phyloP scores from a whole-genome alignment of 2,797 vertebrate species.

The Syngnathus rostellatus region DNA sequence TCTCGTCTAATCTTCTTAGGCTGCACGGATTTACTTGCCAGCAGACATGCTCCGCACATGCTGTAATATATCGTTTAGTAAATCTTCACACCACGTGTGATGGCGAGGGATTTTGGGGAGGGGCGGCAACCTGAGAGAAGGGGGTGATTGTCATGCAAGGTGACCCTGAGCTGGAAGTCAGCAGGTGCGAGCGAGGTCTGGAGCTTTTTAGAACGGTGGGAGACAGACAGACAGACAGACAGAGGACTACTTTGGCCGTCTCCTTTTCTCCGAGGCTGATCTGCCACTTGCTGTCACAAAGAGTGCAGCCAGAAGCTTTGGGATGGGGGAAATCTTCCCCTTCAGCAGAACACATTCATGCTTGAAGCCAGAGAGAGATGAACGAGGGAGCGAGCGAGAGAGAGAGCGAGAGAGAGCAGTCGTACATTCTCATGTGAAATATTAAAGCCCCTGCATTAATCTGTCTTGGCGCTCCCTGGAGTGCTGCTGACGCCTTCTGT shows the following conservation, averaged over 20 bases:
- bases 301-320: conserved; percentile 26
- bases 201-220: background rate
- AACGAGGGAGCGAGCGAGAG: conserved; percentile 8
- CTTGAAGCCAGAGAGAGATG: conserved; percentile 22
- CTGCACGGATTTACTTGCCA: conserved; percentile 54
- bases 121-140: background rate
- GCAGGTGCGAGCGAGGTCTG: background rate
- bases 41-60: conserved; percentile 40
- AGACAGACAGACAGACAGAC: background rate
- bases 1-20: conserved; percentile 63
- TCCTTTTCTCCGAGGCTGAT: conserved; percentile 29
- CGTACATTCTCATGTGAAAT: conserved; percentile 73
- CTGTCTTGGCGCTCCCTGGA: conserved; percentile 63
- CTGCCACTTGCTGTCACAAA: conserved; percentile 43
- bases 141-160: background rate
- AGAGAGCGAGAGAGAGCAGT: conserved; percentile 40
- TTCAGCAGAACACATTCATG: conserved; percentile 44
- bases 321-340: conserved; percentile 27
- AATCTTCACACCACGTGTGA: conserved; percentile 34
- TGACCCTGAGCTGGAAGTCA: background rate
- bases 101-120: conserved; percentile 30
- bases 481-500: conserved; percentile 60
- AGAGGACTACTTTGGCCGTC: background rate
- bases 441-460: conserved; percentile 73
- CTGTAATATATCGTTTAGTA: conserved; percentile 33